These are phyloP conservation scores for Calameuta idolon DNA, from an alignment of 2,888 invertebrate species.

Conservation along the genomic window DNA sequence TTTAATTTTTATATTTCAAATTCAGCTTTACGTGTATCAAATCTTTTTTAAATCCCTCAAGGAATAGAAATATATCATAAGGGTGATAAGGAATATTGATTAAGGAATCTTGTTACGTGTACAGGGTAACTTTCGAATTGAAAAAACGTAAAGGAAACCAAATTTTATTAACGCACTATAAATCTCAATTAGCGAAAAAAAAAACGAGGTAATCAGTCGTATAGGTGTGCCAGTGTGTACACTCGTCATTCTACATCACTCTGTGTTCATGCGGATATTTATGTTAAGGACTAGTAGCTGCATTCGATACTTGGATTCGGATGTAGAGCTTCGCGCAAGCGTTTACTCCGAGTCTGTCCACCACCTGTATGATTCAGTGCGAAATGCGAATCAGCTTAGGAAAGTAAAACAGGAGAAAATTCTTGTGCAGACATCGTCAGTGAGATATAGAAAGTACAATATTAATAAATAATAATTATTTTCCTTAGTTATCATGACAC, in stretches of 20 bases:
- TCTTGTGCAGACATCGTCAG: not conserved
- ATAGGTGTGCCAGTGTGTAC: not conserved
- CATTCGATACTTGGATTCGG: not conserved
- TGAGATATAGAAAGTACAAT: not conserved
- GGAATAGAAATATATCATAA: not conserved
- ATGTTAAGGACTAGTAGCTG: not conserved
- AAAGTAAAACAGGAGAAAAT: not conserved
- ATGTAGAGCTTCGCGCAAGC: conserved; percentile 13
- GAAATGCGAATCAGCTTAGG: conserved; percentile 13
- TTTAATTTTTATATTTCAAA: not conserved
- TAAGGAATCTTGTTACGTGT: not conserved
- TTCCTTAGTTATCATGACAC: not conserved
- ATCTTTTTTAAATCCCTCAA: not conserved
- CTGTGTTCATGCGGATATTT: not conserved
- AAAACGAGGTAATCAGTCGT: not conserved
- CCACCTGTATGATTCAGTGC: conserved; percentile 22
- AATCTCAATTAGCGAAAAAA: not conserved
- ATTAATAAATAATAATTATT: not conserved
- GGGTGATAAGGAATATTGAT: not conserved
- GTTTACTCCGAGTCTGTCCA: conserved; percentile 7
- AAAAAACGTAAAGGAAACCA: not conserved
- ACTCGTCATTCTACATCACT: not conserved
- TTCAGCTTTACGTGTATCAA: not conserved
- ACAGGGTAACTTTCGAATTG: not conserved
- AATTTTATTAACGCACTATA: not conserved